Base-by-base conservation (phyloP, 2,888 invertebrate genomes). In the Theodoxus fluviatilis region DNA sequence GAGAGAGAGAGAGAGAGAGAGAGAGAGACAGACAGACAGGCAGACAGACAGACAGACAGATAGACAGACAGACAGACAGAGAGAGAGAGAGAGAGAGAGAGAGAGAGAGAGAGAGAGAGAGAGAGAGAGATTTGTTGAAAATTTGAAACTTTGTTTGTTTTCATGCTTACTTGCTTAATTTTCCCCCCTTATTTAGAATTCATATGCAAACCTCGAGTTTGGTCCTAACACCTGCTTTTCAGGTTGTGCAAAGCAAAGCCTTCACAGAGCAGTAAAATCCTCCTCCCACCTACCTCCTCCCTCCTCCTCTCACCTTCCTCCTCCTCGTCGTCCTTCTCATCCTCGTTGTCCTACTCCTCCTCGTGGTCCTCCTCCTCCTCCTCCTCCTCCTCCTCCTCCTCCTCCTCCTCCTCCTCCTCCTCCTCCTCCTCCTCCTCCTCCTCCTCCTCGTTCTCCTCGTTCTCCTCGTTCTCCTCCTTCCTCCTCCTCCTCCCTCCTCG, bases 61-160 rank as follows among this genome's bases (percentile, higher is more conserved):
- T n/a, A 52, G 52, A 52, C 22, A 52, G 52, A 52, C 22, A 18
- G 52, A 52, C 22, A 52, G 52, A 52, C 22, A 52, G 52, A 52
- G 52, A 52, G 15, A 52, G 52, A 52, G 6, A 52, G 52, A 52
- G 52, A 52, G 6, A 52, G 52, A 52, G 52, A 52, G 52, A 7
- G 52, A 52, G 52, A 52, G 52, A 52, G 52, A 52, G 52, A 7
- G 52, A 52, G 52, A 52, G 52, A 52, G 52, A 52, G 52, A 18
- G 52, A 33, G n/a, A n/a, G n/a, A n/a, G n/a, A n/a, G n/a, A n/a
- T n/a, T n/a, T n/a, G n/a, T n/a, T n/a, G n/a, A n/a, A n/a, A n/a
- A n/a, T n/a, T n/a, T n/a, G n/a, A n/a, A n/a, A n/a, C n/a, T n/a
- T n/a, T n/a, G n/a, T n/a, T n/a, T 25, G 57, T 57, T 28, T 57